Evolutionary conservation across 2,797 vertebrate genomes (phyloP).

Genomic region (Thunnus albacares): DNA sequence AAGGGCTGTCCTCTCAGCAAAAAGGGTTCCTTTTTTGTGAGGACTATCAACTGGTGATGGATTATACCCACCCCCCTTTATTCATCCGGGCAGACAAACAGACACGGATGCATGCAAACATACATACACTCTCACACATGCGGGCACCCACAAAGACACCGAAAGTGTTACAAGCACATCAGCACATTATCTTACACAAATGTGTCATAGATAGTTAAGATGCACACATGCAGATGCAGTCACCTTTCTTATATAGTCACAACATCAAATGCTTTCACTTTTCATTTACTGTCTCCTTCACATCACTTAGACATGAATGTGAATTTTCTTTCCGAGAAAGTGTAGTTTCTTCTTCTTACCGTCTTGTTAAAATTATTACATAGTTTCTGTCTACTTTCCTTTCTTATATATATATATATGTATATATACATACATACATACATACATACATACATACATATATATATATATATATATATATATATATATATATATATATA

Average conservation of each 20-base stretch:
- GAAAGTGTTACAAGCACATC: conserved; percentile 48
- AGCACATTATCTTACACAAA: conserved; percentile 19
- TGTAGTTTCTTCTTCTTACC: background rate
- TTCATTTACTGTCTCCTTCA: background rate
- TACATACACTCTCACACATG: conserved; percentile 59
- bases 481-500: too few relatives aligned
- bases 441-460: too few relatives aligned
- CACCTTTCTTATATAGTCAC: conserved; percentile 24
- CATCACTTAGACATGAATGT: background rate
- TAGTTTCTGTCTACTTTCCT: background rate
- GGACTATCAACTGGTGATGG: conserved; percentile 89
- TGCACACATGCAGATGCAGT: conserved; percentile 13
- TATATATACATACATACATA: too few relatives aligned
- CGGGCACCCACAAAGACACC: conserved; percentile 43
- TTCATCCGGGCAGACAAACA: conserved; percentile 76
- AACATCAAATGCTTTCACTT: conserved; percentile 15
- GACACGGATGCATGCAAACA: conserved; percentile 75
- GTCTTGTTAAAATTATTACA: too few relatives aligned
- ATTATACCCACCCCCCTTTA: conserved; percentile 85
- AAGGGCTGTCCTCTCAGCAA: conserved; percentile 89
- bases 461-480: too few relatives aligned
- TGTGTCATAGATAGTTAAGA: background rate
- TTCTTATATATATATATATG: background rate
- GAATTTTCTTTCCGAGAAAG: background rate
- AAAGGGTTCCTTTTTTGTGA: conserved; percentile 86